A percentile compares a stretch with the other conserved stretches of the same genome.
Conservation (phyloP, 2,797 vertebrate species). For the Miichthys miiuy region DNA sequence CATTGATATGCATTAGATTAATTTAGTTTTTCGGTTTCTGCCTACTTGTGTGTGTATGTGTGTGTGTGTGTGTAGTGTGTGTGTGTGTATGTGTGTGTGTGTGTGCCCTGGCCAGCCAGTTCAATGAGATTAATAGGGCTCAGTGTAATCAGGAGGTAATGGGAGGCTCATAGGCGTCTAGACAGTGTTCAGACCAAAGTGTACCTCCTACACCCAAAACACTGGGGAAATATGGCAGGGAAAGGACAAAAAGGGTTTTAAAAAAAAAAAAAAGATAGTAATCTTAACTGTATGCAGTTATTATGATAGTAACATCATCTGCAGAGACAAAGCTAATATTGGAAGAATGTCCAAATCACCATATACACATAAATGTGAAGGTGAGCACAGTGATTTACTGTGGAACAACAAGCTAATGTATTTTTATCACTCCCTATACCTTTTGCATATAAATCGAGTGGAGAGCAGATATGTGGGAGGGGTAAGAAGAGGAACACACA, state of each 20-base stretch:
- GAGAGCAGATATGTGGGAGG: constrained; percentile 47
- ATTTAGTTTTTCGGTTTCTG: not conserved
- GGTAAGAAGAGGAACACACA: constrained; percentile 63
- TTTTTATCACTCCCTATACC: constrained; percentile 49
- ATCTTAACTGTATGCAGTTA: constrained; percentile 42
- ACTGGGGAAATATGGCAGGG: constrained; percentile 33
- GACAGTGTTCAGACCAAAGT: constrained; percentile 72
- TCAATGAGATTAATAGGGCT: constrained; percentile 68
- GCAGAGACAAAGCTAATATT: constrained; percentile 32
- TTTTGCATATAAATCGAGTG: constrained; percentile 53
- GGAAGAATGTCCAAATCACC: constrained; percentile 42
- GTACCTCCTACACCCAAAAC: constrained; percentile 70
- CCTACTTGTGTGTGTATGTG: not conserved
- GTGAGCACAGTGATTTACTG: constrained; percentile 49
- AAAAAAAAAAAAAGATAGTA: not conserved
- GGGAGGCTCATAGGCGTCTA: constrained; percentile 75
- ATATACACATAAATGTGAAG: constrained; percentile 17
- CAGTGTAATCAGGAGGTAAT: constrained; percentile 70
- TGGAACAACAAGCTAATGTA: constrained; percentile 45
- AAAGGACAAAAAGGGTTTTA: constrained; percentile 48
- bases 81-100: constrained; percentile 2
- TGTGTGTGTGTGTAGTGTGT: constrained; percentile 4
- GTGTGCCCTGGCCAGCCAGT: constrained; percentile 9
- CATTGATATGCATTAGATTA: not conserved
- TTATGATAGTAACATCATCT: constrained; percentile 43